Evolutionary conservation across 23 tunicate genomes (phyloP).

Genomic region (Clavelina lepadiformis): DNA sequence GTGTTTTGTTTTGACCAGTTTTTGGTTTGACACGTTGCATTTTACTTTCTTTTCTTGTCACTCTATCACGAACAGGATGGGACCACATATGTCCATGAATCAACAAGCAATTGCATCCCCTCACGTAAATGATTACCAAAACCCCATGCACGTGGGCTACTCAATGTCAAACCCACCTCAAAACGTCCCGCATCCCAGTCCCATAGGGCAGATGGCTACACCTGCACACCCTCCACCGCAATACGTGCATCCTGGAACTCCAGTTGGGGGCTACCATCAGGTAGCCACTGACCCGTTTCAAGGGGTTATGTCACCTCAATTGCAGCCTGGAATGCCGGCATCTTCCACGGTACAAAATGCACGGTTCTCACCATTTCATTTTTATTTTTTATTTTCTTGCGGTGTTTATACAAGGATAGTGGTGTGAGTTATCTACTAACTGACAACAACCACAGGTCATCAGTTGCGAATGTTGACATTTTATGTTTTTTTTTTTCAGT

Average conservation of each 20-base stretch:
- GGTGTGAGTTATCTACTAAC: no score
- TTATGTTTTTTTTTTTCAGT: no score
- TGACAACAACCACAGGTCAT: no score
- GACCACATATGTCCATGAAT: constrained; percentile 21
- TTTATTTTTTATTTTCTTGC: no score
- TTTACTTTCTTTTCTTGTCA: no score
- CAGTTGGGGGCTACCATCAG: constrained; percentile 28
- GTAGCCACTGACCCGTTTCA: constrained; percentile 38
- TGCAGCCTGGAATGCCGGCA: constrained; percentile 37
- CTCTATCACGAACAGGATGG: constrained; percentile 22
- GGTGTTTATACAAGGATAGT: no score
- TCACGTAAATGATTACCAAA: constrained; percentile 18
- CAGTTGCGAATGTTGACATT: no score
- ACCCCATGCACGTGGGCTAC: constrained; percentile 44
- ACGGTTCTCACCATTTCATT: no score
- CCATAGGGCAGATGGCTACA: constrained; percentile 41
- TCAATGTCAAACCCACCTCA: constrained; percentile 16
- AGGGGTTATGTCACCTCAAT: constrained; percentile 50
- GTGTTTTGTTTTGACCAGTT: no score
- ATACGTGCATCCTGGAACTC: constrained; percentile 26
- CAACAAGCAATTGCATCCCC: constrained; percentile 24
- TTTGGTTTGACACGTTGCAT: no score
- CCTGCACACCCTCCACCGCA: constrained; percentile 36
- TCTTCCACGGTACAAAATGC: constrained; percentile 18
- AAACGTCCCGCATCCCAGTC: constrained; percentile 40